phyloP scores from a whole-genome alignment of 1,140 invertebrate species.

The Megalonaias nervosa region DNA sequence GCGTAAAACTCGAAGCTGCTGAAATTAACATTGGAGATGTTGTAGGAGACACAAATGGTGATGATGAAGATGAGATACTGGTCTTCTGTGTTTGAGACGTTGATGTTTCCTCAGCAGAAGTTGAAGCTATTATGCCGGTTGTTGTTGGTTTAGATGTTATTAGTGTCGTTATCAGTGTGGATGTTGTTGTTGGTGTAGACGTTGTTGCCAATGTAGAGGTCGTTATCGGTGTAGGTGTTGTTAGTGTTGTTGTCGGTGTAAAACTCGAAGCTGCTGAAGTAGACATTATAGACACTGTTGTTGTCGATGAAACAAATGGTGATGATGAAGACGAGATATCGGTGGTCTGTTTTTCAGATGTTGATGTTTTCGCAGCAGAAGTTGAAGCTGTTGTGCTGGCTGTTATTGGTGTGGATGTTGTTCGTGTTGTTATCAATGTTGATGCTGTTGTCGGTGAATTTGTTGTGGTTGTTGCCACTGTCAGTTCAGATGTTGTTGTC shows the following conservation, averaged over 20 bases:
- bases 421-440: background rate
- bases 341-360: background rate
- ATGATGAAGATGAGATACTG: background rate
- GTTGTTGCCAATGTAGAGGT: background rate
- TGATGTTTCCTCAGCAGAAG: background rate
- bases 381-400: background rate
- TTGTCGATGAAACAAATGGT: background rate
- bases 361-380: background rate
- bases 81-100: background rate
- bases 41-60: background rate
- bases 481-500: background rate
- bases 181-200: constrained; percentile 1
- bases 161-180: background rate
- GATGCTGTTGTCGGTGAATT: background rate
- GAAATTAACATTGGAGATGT: background rate
- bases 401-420: background rate
- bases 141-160: background rate
- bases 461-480: background rate
- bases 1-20: background rate
- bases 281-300: background rate
- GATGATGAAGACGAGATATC: background rate
- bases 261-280: background rate
- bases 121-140: background rate
- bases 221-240: background rate
- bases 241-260: background rate